Conservation (phyloP, 2,888 invertebrate genomes). For the Bimastos eiseni region DNA sequence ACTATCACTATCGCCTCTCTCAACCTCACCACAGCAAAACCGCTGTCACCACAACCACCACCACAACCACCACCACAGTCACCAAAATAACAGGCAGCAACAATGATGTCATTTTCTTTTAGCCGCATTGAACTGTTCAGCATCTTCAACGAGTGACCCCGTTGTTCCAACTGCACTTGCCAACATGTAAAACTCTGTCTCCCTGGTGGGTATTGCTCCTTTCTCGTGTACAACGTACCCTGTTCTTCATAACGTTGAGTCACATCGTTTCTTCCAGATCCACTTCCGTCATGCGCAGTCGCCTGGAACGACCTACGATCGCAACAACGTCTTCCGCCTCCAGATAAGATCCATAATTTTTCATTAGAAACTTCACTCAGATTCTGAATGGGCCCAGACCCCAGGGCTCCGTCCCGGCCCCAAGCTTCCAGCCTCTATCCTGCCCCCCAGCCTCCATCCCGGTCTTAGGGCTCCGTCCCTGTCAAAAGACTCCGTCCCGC, state of each 20-base stretch:
- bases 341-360: not conserved
- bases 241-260: not conserved
- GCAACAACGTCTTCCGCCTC: not conserved
- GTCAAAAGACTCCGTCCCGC: too few relatives aligned
- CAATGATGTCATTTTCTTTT: not conserved
- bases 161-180: not conserved
- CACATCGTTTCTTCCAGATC: not conserved
- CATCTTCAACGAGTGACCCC: not conserved
- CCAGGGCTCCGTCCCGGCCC: not conserved
- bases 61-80: not conserved
- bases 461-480: not conserved
- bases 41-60: not conserved
- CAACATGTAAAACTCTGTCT: not conserved
- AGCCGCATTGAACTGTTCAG: not conserved
- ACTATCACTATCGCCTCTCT: not conserved
- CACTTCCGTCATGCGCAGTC: not conserved
- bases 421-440: too few relatives aligned
- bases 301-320: not conserved
- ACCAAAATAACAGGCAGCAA: too few relatives aligned
- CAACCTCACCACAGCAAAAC: not conserved
- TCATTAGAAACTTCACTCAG: not conserved
- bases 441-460: too few relatives aligned
- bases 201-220: not conserved
- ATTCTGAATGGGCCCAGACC: not conserved
- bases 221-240: not conserved